These are phyloP conservation scores for Nineta flava DNA, from an alignment of 2,888 invertebrate species.

Conservation along the genomic window DNA sequence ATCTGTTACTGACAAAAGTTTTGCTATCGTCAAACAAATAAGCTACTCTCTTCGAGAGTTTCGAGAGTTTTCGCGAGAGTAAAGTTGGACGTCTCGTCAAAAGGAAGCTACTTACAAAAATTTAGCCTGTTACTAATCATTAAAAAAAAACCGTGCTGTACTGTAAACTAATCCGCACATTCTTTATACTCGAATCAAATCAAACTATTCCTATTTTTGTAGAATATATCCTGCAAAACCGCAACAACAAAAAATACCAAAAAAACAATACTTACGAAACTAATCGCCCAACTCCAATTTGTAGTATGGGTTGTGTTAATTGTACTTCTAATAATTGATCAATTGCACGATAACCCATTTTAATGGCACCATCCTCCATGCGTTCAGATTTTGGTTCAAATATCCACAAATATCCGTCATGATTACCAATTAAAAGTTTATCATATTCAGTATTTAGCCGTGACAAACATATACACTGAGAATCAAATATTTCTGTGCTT, in stretches of 20 bases:
- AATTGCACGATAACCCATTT: conserved; percentile 34
- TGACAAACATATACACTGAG: conserved; percentile 30
- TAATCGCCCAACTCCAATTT: conserved; percentile 68
- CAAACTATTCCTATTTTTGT: too few relatives aligned
- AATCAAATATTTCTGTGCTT: conserved; percentile 37
- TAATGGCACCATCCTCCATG: conserved; percentile 26
- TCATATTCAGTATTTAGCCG: conserved; percentile 44
- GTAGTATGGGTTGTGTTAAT: conserved; percentile 57
- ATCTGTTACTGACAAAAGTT: too few relatives aligned
- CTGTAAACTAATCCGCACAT: too few relatives aligned
- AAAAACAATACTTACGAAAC: conserved; percentile 55
- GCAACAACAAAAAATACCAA: conserved; percentile 1
- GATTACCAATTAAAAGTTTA: conserved; percentile 65
- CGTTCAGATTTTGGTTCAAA: conserved; percentile 41
- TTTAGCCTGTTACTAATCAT: too few relatives aligned
- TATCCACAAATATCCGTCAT: conserved; percentile 65
- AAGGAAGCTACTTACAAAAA: too few relatives aligned
- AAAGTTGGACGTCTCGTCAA: too few relatives aligned
- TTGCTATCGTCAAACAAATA: too few relatives aligned
- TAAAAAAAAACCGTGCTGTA: too few relatives aligned
- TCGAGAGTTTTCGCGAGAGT: too few relatives aligned
- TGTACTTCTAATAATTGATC: conserved; percentile 65
- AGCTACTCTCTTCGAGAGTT: too few relatives aligned
- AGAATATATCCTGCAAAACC: too few relatives aligned
- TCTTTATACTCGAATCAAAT: too few relatives aligned